phyloP scores from a whole-genome alignment of 2,888 invertebrate species.

The Gandaritis pyraliata region DNA sequence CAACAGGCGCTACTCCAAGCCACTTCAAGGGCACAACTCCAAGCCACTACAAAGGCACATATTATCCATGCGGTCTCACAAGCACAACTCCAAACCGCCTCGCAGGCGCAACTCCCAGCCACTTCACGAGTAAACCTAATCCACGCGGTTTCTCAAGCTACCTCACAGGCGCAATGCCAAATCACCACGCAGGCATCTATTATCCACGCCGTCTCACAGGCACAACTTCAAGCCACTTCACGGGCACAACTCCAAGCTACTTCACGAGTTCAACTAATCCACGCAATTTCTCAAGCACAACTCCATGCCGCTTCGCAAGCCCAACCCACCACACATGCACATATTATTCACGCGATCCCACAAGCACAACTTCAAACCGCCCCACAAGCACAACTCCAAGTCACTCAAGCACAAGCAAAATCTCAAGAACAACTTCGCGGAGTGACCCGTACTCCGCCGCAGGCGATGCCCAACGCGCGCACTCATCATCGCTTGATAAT shows the following conservation, averaged over 20 bases:
- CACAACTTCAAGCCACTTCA: slow-evolving; percentile 13
- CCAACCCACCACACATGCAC: not conserved
- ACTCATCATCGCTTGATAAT: slow-evolving; percentile 22
- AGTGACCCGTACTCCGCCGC: not conserved
- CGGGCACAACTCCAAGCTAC: slow-evolving; percentile 6
- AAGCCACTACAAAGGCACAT: slow-evolving; percentile 16
- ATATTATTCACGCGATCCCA: slow-evolving; percentile 1
- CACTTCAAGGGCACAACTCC: slow-evolving; percentile 7
- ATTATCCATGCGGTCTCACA: slow-evolving; percentile 6
- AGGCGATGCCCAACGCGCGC: not conserved
- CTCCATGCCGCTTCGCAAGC: not conserved
- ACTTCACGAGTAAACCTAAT: slow-evolving; percentile 15
- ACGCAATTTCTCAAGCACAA: slow-evolving; percentile 11
- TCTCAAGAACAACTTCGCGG: slow-evolving; percentile 9
- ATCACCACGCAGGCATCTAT: slow-evolving; percentile 12
- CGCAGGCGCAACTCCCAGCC: slow-evolving; percentile 19
- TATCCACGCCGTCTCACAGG: slow-evolving; percentile 6
- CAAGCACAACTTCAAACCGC: not conserved
- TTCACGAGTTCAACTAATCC: slow-evolving; percentile 7
- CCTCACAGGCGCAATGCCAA: slow-evolving; percentile 6
- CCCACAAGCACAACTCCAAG: slow-evolving; percentile 10
- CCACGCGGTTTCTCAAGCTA: slow-evolving; percentile 2
- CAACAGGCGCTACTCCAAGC: slow-evolving; percentile 13
- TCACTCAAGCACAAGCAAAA: not conserved
- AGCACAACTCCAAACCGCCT: slow-evolving; percentile 14